Evolutionary conservation across 2,113 vertebrate genomes (phyloP), one percentile per base, ranked within the genome.

Genomic region (Macheiramphus alcinus): DNA sequence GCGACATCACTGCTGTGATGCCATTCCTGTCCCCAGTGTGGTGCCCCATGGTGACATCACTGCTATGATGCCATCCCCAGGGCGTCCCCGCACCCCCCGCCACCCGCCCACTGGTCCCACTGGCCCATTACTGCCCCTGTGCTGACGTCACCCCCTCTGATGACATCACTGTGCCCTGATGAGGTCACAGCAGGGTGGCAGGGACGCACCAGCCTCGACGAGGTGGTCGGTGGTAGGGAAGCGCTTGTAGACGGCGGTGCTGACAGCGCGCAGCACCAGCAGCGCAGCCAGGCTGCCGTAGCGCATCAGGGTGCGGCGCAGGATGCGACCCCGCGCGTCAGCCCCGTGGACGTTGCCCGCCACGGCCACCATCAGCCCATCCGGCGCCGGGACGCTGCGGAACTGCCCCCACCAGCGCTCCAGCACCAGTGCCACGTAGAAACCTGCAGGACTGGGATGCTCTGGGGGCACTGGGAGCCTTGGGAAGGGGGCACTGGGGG

Each of bases 401-500:
- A 99, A 99, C 97, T 99, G 99, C 86, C 85, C 99, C 99, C 99
- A 99, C 99, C 99, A 99, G 17, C 99, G 99, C 97, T 99, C 99
- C 97, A 99, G 99, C 91, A 99, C 99, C 95, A 99, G 96, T 7
- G 99, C 99, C 93, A 99, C 99, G 18, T 99, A 99, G 97, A 99
- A 99, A 72, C 99, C 99, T 99, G 97, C 16, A 6, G 48, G 42
- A 55, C 27, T 23, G n/a, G 70, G 27, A 34, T 43, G 21, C n/a
- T 12, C 29, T 18, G 48, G 40, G 27, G 16, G 21, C n/a, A 16
- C 36, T 18, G 48, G 40, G 27, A 21, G 17, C 23, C 32, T 31
- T 38, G 43, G 34, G 55, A 17, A 17, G 15, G 7, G 10, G 13
- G 31, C 5, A 6, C 59, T 45, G 47, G 58, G 42, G 50, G 25